Evolutionary conservation across 1,140 invertebrate genomes (phyloP).

Genomic region (Drosophila malerkotliana): DNA sequence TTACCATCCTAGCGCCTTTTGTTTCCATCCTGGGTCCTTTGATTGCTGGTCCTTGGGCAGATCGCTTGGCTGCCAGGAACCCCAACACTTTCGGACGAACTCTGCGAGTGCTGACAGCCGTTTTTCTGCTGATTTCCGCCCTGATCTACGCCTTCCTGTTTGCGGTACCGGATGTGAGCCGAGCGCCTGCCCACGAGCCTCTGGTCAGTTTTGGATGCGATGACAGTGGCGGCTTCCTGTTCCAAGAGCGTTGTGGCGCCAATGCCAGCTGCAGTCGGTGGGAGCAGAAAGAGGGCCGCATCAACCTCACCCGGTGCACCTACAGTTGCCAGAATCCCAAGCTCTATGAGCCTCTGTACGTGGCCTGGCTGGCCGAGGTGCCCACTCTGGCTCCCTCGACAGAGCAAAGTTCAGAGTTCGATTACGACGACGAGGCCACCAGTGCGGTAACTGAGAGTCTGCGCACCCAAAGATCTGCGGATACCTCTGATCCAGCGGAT

Average conservation of each 20-base stretch:
- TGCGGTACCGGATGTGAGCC: slow-evolving; percentile 87
- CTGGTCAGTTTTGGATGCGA: slow-evolving; percentile 89
- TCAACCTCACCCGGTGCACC: slow-evolving; percentile 85
- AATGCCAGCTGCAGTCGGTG: slow-evolving; percentile 87
- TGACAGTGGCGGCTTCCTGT: slow-evolving; percentile 86
- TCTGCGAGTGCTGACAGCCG: slow-evolving; percentile 88
- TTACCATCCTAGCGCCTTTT: slow-evolving; percentile 90
- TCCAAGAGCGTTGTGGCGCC: slow-evolving; percentile 88
- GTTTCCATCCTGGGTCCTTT: slow-evolving; percentile 89
- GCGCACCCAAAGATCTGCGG: slow-evolving; percentile 31
- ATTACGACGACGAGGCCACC: slow-evolving; percentile 78
- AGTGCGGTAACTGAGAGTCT: slow-evolving; percentile 66
- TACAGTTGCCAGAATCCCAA: slow-evolving; percentile 86
- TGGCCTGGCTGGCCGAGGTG: slow-evolving; percentile 66
- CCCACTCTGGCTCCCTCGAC: slow-evolving; percentile 60
- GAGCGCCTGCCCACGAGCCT: slow-evolving; percentile 85
- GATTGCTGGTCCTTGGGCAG: slow-evolving; percentile 88
- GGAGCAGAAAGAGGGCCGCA: slow-evolving; percentile 86
- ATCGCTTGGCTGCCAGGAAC: slow-evolving; percentile 85
- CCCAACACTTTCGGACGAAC: slow-evolving; percentile 69
- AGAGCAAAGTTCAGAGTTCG: slow-evolving; percentile 74
- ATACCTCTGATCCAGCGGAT: slow-evolving; percentile 37
- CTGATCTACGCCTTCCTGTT: slow-evolving; percentile 88
- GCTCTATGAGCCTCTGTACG: slow-evolving; percentile 73
- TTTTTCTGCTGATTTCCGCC: slow-evolving; percentile 87